Evolutionary conservation across 2,113 vertebrate genomes (phyloP), one percentile per base, ranked within the genome.

Genomic region (Microtus richardsoni): DNA sequence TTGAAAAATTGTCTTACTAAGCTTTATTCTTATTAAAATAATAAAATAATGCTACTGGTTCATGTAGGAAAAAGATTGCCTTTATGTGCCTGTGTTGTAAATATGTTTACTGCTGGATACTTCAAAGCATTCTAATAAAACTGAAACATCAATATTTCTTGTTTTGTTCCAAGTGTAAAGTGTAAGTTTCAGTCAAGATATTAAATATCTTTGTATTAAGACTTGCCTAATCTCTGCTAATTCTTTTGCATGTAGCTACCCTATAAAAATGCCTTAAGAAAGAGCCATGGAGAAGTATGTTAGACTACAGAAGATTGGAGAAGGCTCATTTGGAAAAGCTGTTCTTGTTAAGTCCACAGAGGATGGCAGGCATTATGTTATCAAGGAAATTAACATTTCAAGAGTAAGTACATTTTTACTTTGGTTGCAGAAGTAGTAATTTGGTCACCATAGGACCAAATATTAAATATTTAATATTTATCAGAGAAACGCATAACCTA

Each of bases 291-390:
- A 99, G 96, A 99, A 99, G 98, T 99, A 99, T 97, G 98, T 98
- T 94, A 99, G 98, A 98, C 93, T 99, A 78, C 99, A 98, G 97
- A 99, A 99, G 98, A 99, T 99, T 84, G 99, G 99, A 91, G 99
- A 99, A 98, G 99, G 99, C 91, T 99, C 99, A 9, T 99, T 99
- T 98, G 99, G 99, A 93, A 99, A 99, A 98, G 99, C 99, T 62
- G 98, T 99, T 97, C 99, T 99, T 60, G 99, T 99, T 75, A 99
- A 99, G 98, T 99, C 99, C 97, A 99, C 98, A 97, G 98, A 99
- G 97, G 99, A 99, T 98, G 98, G 98, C 74, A 99, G 97, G 78
- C 99, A 99, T 14, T 99, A 99, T 97, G 99, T 99, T 98, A 99
- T 99, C 98, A 99, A 99, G 96, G 99, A 99, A 98, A 99, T 99